Evolutionary conservation across 2,797 vertebrate species (phyloP), one percentile per base, ranked within the genome.

Genomic region (Bryconaethiops microstoma): DNA sequence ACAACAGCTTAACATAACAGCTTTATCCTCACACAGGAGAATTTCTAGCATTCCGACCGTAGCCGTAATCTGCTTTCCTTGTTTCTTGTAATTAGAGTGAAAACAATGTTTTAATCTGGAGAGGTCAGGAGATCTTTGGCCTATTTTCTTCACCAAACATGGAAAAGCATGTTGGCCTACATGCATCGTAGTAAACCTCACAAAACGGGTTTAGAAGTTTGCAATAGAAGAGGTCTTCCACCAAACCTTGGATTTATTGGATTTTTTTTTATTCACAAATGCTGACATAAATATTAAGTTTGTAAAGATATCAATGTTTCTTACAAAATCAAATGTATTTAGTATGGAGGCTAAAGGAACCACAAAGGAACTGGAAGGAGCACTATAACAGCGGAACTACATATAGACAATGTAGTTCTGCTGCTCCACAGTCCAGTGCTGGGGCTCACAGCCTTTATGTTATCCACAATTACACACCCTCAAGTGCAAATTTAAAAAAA

Each of bases 51-150:
- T 87, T 87, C 86, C 86, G 81, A 17, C 60, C 42, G 13, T 40
- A 50, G 69, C 71, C 68, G 68, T 86, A 87, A 87, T 87, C 84
- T 86, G 80, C 86, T 86, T 85, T 87, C 78, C 75, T 71, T 74
- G 78, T 83, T 87, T 82, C 84, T 72, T 74, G 29, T 79, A 86
- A 84, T 83, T 87, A 84, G 78, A 81, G 76, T 74, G 73, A 81
- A 87, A 86, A 83, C 74, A 79, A 77, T 62, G 74, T 67, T 82
- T 82, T 82, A 81, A 81, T 84, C 86, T 83, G 78, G 55, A 81
- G 82, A 81, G 78, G 78, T 84, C 84, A 79, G 69, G 68, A 82
- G 76, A 81, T 81, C 75, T 78, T 65, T 77, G 78, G 62, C 78
- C 65, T 54, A 64, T 82, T 83, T 80, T 64, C 72, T 74, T 65